Percentiles rank a stretch among this genome's conserved stretches.
Conservation (phyloP, 2,113 vertebrate genomes). For the Eurypyga helias region DNA sequence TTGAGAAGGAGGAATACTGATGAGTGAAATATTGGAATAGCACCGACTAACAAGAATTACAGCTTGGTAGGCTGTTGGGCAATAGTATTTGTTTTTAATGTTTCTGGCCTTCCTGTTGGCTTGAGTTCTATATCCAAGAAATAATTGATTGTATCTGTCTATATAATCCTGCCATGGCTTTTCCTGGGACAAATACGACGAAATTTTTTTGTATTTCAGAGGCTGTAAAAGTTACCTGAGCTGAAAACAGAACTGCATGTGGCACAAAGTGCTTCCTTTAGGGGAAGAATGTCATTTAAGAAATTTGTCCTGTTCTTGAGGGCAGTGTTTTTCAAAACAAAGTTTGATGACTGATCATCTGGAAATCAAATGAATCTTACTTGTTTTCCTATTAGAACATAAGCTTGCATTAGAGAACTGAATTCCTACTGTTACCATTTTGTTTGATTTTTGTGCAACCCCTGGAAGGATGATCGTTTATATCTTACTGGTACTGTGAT, state of each 20-base stretch:
- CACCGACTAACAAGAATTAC: neutral
- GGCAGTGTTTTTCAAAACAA: neutral
- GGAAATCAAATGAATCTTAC: neutral
- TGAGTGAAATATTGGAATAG: conserved; percentile 44
- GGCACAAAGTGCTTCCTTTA: neutral
- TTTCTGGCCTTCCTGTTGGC: neutral
- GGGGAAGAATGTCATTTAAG: neutral
- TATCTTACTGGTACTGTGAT: neutral
- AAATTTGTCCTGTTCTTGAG: neutral
- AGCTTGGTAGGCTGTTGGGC: neutral
- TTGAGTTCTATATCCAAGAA: neutral
- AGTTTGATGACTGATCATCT: neutral
- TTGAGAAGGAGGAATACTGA: conserved; percentile 68
- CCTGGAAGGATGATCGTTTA: neutral
- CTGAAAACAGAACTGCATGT: neutral
- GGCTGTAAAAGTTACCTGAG: neutral
- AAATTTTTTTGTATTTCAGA: neutral
- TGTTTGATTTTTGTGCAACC: neutral
- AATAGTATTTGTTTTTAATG: neutral
- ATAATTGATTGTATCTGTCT: neutral
- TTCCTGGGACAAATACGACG: neutral
- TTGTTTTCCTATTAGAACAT: neutral
- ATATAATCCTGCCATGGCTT: neutral
- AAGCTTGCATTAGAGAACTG: neutral
- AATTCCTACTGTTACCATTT: neutral